Evolutionary conservation across 1,140 invertebrate species (phyloP).

Genomic region (Eulimnadia texana): DNA sequence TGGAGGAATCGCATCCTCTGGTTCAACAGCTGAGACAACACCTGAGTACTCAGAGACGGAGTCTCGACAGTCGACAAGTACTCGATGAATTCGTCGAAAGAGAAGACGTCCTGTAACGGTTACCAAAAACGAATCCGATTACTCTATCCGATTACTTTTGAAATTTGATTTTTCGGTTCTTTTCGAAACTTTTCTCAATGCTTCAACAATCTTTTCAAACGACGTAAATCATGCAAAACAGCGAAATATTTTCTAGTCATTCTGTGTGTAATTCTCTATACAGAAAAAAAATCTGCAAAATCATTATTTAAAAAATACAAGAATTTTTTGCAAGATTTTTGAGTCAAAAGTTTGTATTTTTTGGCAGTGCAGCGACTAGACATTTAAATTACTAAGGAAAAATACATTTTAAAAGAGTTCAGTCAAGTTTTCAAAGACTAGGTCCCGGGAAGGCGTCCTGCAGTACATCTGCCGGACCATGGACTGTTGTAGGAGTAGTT

Average conservation of each 20-base stretch:
- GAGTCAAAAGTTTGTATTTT: background rate
- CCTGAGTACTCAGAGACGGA: background rate
- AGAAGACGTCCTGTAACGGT: background rate
- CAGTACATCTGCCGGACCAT: background rate
- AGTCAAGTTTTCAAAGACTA: background rate
- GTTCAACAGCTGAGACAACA: constrained; percentile 7
- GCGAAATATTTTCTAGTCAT: too few relatives aligned
- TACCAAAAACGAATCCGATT: too few relatives aligned
- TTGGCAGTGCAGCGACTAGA: background rate
- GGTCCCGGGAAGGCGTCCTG: background rate
- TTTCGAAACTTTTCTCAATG: too few relatives aligned
- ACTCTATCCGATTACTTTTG: too few relatives aligned
- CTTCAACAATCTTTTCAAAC: too few relatives aligned
- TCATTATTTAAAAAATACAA: too few relatives aligned
- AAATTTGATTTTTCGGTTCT: too few relatives aligned
- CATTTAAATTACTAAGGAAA: background rate
- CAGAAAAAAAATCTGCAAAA: too few relatives aligned
- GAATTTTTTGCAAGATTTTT: too few relatives aligned
- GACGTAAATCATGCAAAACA: too few relatives aligned
- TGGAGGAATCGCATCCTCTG: background rate
- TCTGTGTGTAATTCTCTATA: too few relatives aligned
- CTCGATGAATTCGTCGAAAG: background rate
- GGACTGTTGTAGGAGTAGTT: too few relatives aligned
- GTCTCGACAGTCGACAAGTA: background rate
- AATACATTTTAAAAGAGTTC: background rate